Base-by-base conservation (phyloP, 2,888 invertebrate genomes). In the Rhyacophila evoluta region DNA sequence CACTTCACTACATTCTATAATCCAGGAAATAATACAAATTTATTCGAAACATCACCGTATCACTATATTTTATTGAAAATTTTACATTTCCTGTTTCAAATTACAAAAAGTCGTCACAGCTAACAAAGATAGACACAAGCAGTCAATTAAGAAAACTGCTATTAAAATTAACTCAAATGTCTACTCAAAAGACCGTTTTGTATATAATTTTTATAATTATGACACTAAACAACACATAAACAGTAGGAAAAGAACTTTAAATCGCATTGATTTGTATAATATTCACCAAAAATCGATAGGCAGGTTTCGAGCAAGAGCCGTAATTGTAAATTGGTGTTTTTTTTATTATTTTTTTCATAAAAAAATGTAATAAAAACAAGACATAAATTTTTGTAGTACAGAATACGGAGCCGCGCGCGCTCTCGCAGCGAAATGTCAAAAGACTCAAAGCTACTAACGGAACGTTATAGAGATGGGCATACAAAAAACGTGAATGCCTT, bases 361-460 rank as follows among this genome's bases (percentile, higher is more conserved):
- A 89, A 89, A 89, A 88, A 88, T 89, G 86, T 89, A 89, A 89
- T 89, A 89, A 88, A 89, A 89, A 89, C 88, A 77, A 72, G 88
- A 88, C 89, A 89, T 89, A 88, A 55, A 89, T 89, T 79, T 89
- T 88, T 87, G 87, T 85, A 86, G 88, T 87, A 88, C 88, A 86
- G 87, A 85, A 84, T 12, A 70, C 25, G 67, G 67, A 38, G 55
- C 55, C 55, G 55, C 55, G 69, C 33, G 33, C 29, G 28, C 29
- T 29, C 33, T 69, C 33, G 19, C 69, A 12, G n/a, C 28, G 33
- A 69, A 69, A 69, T 55, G 55, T 55, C 69, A 69, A 37, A 74
- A 74, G 39, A 74, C 33, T 38, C 41, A 25, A 41, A 29, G 39
- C 39, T 55, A 55, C 55, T 55, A 55, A 55, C 55, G 72, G 38